These are phyloP conservation scores for Camptogramma bilineatum DNA, from an alignment of 2,888 invertebrate species.

Conservation along the genomic window DNA sequence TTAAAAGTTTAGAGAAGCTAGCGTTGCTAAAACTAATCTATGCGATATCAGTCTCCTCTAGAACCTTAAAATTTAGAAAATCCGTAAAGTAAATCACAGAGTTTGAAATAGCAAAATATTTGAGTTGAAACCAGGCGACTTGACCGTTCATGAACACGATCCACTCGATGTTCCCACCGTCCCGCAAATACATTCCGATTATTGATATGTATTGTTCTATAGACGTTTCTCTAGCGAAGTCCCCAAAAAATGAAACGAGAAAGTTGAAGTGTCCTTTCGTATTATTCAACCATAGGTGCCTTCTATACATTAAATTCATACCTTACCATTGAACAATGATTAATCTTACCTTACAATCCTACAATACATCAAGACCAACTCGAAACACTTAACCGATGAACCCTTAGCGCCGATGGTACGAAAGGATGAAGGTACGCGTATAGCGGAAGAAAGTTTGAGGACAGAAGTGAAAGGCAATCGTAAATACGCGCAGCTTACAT, in stretches of 20 bases:
- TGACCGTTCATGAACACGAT: slow-evolving; percentile 54
- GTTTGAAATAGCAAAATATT: slow-evolving; percentile 81
- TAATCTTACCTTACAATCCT: slow-evolving; percentile 77
- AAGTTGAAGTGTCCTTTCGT: slow-evolving; percentile 78
- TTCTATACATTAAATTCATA: slow-evolving; percentile 69
- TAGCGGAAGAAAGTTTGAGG: slow-evolving; percentile 51
- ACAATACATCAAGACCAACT: slow-evolving; percentile 75
- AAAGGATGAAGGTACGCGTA: slow-evolving; percentile 55
- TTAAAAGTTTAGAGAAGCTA: slow-evolving; percentile 81
- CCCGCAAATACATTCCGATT: slow-evolving; percentile 72
- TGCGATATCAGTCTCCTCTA: slow-evolving; percentile 85
- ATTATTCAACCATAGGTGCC: slow-evolving; percentile 79
- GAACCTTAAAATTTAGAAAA: slow-evolving; percentile 84
- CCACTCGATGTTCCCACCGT: slow-evolving; percentile 55
- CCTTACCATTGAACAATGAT: slow-evolving; percentile 77
- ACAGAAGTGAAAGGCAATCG: slow-evolving; percentile 51
- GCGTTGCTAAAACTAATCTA: slow-evolving; percentile 85
- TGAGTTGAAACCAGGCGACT: slow-evolving; percentile 72
- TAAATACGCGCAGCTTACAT: slow-evolving; percentile 54
- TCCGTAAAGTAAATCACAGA: slow-evolving; percentile 85
- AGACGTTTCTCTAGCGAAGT: slow-evolving; percentile 71
- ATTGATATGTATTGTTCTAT: slow-evolving; percentile 84
- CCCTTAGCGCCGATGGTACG: slow-evolving; percentile 50
- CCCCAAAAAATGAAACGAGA: slow-evolving; percentile 60
- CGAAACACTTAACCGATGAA: slow-evolving; percentile 59